phyloP scores from a whole-genome alignment of 2,888 invertebrate genomes.

The Geophilus truncorum region DNA sequence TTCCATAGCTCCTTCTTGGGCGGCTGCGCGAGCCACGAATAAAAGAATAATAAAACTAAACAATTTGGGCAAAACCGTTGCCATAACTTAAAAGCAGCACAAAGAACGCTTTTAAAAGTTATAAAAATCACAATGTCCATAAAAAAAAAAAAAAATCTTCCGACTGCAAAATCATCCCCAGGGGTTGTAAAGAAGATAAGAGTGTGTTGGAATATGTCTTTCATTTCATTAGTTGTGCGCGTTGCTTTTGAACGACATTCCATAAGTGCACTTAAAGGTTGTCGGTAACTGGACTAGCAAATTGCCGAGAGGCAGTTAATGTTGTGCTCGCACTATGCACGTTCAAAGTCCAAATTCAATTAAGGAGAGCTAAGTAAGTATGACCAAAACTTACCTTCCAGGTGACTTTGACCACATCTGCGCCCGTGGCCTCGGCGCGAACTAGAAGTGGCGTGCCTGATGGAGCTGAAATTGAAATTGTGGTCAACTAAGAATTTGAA shows the following conservation, averaged over 20 bases:
- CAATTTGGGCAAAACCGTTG: neutral
- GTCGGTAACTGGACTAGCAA: neutral
- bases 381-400: conserved; percentile 60
- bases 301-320: neutral
- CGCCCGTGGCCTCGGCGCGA: conserved; percentile 63
- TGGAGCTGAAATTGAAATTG: conserved; percentile 62
- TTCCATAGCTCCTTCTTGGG: conserved; percentile 46
- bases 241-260: neutral
- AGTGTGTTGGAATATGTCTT: neutral
- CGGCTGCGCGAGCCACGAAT: conserved; percentile 41
- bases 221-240: neutral
- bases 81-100: too few relatives aligned
- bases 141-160: too few relatives aligned
- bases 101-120: too few relatives aligned
- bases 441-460: conserved; percentile 68
- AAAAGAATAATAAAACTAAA: neutral
- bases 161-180: neutral
- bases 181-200: neutral
- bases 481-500: too few relatives aligned
- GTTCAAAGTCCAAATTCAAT: neutral
- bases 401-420: conserved; percentile 64
- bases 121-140: too few relatives aligned
- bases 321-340: neutral
- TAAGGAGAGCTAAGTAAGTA: neutral
- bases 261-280: neutral